Evolutionary conservation across 2,888 invertebrate genomes (phyloP).

Genomic region (Parnassius glacialis): DNA sequence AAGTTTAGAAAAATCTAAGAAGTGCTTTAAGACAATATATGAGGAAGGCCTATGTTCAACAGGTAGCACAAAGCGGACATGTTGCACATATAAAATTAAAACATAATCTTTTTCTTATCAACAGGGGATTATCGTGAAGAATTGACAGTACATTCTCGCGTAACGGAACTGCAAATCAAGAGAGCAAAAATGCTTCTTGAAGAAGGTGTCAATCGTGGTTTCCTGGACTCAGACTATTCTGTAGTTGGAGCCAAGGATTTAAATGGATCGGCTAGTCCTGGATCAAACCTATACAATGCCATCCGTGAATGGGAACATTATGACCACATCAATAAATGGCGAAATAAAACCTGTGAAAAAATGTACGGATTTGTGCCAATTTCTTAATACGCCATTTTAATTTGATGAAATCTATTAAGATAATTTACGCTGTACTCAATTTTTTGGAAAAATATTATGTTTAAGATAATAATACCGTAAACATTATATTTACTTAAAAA

Average conservation of each 20-base stretch:
- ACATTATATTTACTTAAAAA: no score
- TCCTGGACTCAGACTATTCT: slow-evolving; percentile 48
- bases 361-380: slow-evolving; percentile 37
- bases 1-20: no score
- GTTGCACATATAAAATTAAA: no score
- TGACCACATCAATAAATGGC: slow-evolving; percentile 44
- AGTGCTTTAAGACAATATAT: no score
- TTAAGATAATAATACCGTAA: no score
- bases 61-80: no score
- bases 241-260: slow-evolving; percentile 59
- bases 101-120: background rate
- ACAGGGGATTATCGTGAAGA: slow-evolving; percentile 67
- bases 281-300: slow-evolving; percentile 52
- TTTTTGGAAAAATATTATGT: no score
- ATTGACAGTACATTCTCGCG: slow-evolving; percentile 39
- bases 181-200: slow-evolving; percentile 49
- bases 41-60: no score
- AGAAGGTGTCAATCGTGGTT: slow-evolving; percentile 50
- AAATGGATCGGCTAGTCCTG: slow-evolving; percentile 50
- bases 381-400: no score
- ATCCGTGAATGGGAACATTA: slow-evolving; percentile 49
- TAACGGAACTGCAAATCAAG: slow-evolving; percentile 48
- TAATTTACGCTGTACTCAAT: no score
- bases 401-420: no score
- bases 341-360: slow-evolving; percentile 44